phyloP scores from a whole-genome alignment of 1,140 invertebrate genomes.

The Armadillidium nasatum region DNA sequence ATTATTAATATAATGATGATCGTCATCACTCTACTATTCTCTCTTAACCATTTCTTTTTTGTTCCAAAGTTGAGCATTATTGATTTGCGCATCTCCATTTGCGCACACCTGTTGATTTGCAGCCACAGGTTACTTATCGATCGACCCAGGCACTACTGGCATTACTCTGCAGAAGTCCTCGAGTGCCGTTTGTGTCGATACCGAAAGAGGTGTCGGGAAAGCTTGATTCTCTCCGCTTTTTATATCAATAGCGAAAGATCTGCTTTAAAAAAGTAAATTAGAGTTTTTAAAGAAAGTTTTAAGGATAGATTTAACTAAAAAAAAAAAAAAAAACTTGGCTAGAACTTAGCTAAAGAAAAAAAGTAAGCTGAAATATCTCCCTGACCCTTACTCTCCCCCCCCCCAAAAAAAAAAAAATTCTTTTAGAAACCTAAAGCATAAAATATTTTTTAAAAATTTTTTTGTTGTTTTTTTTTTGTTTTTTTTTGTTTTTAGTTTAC shows the following conservation, averaged over 20 bases:
- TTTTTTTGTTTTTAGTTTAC: too few species aligned
- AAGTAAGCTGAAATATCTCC: too few species aligned
- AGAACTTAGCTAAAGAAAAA: too few species aligned
- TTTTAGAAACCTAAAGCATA: background rate
- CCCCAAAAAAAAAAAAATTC: background rate
- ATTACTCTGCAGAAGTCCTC: background rate
- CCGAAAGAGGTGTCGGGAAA: background rate
- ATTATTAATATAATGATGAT: too few species aligned
- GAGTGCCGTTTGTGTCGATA: background rate
- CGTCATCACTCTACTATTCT: too few species aligned
- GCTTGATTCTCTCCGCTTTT: background rate
- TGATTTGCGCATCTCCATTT: background rate
- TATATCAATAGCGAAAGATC: background rate
- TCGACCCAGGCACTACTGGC: background rate
- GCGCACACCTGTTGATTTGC: background rate
- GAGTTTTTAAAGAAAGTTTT: background rate
- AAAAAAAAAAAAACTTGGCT: too few species aligned
- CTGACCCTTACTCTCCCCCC: background rate
- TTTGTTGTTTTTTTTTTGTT: too few species aligned
- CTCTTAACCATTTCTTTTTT: background rate
- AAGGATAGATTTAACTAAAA: too few species aligned
- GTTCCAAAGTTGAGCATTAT: background rate
- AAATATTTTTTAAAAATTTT: background rate
- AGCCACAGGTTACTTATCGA: conserved; percentile 9
- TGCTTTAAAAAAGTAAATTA: background rate